A percentile compares a stretch with the other conserved stretches of the same genome.
Evolutionary conservation across 2,888 invertebrate species (phyloP).

Genomic region (Drosophila anceps): DNA sequence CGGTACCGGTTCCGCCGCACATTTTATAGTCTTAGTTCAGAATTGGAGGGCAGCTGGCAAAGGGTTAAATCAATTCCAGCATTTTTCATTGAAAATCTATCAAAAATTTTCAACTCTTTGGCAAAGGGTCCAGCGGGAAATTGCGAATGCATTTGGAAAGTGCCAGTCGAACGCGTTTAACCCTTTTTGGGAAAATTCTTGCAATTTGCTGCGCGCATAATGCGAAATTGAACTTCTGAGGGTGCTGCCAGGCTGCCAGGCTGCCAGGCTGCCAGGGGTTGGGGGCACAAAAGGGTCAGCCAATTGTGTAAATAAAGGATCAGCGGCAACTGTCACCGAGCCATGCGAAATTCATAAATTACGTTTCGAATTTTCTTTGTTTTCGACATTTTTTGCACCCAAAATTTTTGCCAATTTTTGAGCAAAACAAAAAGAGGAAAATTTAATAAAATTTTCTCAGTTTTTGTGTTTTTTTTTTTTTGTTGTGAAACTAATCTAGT

Average conservation of each 20-base stretch:
- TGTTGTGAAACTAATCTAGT: constrained; percentile 51
- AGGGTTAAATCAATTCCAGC: constrained; percentile 47
- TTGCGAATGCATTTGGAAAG: constrained; percentile 22
- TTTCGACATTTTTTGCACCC: constrained; percentile 11
- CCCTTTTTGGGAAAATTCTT: constrained; percentile 10
- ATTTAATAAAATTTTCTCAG: constrained; percentile 52
- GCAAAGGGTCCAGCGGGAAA: background rate
- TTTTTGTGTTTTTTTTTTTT: constrained; percentile 5
- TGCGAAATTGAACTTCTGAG: constrained; percentile 60
- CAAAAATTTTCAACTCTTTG: constrained; percentile 55
- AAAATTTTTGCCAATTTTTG: constrained; percentile 71
- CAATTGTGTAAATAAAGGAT: constrained; percentile 80
- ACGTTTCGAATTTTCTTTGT: constrained; percentile 55
- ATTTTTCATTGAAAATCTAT: constrained; percentile 65
- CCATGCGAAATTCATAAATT: constrained; percentile 76
- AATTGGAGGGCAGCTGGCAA: constrained; percentile 41
- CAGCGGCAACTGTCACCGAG: constrained; percentile 69
- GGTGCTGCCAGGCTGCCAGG: too few species aligned
- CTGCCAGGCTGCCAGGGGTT: constrained; percentile 45
- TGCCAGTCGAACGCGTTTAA: constrained; percentile 30
- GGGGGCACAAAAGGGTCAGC: constrained; percentile 68
- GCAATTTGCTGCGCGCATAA: constrained; percentile 68
- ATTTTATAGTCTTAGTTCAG: constrained; percentile 15
- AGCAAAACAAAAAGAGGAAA: constrained; percentile 42
- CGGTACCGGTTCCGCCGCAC: background rate